These are phyloP conservation scores for Atrina japonica DNA, from an alignment of 2,888 invertebrate species.

Conservation along the genomic window DNA sequence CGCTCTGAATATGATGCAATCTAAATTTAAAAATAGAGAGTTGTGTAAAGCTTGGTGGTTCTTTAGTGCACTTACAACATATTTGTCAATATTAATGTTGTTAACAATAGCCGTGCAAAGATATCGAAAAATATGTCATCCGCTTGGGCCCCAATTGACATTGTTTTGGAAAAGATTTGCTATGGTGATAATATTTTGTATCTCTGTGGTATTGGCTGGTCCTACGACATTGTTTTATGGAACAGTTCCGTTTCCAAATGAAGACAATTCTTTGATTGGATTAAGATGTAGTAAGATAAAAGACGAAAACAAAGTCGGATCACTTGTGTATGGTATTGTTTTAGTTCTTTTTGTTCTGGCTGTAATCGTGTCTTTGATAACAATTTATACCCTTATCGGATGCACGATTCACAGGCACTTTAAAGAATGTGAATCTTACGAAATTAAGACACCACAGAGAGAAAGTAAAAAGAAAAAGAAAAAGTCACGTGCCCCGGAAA, in stretches of 20 bases:
- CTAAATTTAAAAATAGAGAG: constrained; percentile 6
- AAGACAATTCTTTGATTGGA: neutral
- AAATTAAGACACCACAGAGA: too few relatives aligned
- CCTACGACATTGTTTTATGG: constrained; percentile 27
- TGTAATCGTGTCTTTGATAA: neutral
- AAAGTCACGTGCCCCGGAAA: too few relatives aligned
- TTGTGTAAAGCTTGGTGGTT: constrained; percentile 28
- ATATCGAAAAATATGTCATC: constrained; percentile 30
- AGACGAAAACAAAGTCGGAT: neutral
- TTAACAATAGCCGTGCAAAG: constrained; percentile 26
- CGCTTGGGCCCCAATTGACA: constrained; percentile 27
- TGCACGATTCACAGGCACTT: constrained; percentile 11
- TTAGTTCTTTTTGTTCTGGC: neutral
- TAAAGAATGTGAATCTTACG: neutral
- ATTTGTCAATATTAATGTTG: constrained; percentile 13
- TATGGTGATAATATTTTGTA: neutral
- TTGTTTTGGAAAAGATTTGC: constrained; percentile 23
- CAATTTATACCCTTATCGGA: constrained; percentile 2
- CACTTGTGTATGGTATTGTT: constrained; percentile 7
- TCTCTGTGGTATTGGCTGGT: neutral
- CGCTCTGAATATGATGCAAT: constrained; percentile 14
- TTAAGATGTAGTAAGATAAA: constrained; percentile 20
- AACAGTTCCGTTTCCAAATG: constrained; percentile 20
- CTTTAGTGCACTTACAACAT: constrained; percentile 17
- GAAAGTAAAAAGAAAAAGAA: too few relatives aligned